Conservation (phyloP, 2,797 vertebrate species). For the Mareca strepera region DNA sequence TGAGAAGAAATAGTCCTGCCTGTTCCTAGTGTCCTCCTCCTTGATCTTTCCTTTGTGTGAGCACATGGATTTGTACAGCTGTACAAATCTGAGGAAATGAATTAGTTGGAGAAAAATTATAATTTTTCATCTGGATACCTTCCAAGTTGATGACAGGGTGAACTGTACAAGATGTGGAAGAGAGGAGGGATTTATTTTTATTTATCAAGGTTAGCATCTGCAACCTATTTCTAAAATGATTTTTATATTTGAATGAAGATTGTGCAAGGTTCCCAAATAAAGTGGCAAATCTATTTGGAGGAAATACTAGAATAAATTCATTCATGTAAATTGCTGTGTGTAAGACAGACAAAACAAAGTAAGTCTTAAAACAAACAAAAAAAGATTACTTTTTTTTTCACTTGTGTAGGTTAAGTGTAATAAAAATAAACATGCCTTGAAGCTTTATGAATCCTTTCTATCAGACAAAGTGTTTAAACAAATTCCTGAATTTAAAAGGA, state of each 20-base stretch:
- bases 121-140: neutral
- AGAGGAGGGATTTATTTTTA: neutral
- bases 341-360: neutral
- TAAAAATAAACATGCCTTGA: neutral
- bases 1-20: conserved; percentile 22
- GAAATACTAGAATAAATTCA: neutral
- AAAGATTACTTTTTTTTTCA: neutral
- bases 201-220: neutral
- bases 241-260: neutral
- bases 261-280: neutral
- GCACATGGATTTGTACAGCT: neutral
- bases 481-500: neutral
- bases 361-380: neutral
- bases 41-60: neutral
- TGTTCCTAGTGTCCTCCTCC: neutral
- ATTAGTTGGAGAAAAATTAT: neutral
- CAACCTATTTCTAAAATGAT: neutral
- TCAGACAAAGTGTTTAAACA: neutral
- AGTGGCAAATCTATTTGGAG: neutral
- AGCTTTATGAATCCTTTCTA: neutral
- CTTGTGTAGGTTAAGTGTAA: neutral
- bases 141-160: neutral
- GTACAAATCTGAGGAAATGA: neutral
- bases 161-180: neutral
- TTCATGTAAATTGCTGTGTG: neutral